These are phyloP conservation scores for Campylomormyrus numenius DNA, from an alignment of 2,113 vertebrate genomes.

Conservation along the genomic window DNA sequence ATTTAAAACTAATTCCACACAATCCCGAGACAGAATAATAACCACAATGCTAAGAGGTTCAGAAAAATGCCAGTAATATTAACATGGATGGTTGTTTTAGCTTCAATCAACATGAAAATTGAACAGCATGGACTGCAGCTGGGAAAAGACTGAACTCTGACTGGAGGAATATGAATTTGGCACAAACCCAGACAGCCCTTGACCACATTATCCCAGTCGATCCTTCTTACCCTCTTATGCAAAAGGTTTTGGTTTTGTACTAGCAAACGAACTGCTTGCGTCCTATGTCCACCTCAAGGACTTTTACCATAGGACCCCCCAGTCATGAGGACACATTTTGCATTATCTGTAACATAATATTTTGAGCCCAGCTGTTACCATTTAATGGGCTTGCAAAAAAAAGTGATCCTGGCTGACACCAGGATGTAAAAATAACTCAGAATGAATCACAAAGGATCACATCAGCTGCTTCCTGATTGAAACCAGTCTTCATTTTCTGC, in stretches of 20 bases:
- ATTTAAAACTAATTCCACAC: background rate
- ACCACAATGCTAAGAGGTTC: background rate
- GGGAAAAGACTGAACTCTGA: background rate
- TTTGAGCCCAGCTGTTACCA: slow-evolving; percentile 11
- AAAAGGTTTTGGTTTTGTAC: background rate
- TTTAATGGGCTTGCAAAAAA: background rate
- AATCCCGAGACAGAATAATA: background rate
- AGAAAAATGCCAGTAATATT: background rate
- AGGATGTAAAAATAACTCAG: slow-evolving; percentile 3
- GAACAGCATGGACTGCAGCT: background rate
- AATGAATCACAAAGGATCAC: slow-evolving; percentile 4
- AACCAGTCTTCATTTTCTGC: background rate
- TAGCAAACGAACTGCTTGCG: background rate
- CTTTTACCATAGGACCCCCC: slow-evolving; percentile 13
- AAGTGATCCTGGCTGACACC: background rate
- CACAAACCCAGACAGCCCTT: background rate
- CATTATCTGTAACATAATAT: slow-evolving; percentile 16
- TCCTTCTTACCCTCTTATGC: background rate
- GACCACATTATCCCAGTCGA: background rate
- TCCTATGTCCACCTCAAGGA: slow-evolving; percentile 4
- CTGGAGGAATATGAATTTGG: background rate
- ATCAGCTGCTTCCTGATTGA: background rate
- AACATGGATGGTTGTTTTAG: background rate
- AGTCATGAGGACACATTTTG: background rate
- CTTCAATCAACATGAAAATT: background rate